Percentiles rank a stretch among this genome's conserved stretches.
phyloP scores from a whole-genome alignment of 2,797 vertebrate species.

The Psittacula derbiana region DNA sequence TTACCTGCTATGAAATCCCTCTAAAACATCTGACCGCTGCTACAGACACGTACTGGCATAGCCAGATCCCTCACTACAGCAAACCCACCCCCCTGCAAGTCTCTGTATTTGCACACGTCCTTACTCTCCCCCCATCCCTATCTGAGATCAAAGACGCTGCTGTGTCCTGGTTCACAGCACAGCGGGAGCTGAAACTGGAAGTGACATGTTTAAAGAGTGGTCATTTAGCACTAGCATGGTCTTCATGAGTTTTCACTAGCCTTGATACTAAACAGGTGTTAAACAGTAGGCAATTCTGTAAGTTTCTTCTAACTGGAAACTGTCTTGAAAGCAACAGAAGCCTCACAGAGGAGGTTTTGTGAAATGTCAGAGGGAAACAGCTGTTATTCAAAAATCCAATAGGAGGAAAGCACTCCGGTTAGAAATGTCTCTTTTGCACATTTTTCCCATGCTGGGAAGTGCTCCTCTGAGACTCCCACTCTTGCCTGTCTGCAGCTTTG shows the following conservation, averaged over 20 bases:
- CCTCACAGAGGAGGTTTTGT: constrained; percentile 21
- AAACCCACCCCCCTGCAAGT: not conserved
- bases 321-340: constrained; percentile 44
- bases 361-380: constrained; percentile 49
- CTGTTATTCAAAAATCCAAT: constrained; percentile 17
- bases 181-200: not conserved
- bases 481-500: not conserved
- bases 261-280: constrained; percentile 54
- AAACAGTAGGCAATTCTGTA: constrained; percentile 44
- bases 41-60: not conserved
- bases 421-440: not conserved
- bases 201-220: not conserved
- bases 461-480: not conserved
- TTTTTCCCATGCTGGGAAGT: not conserved
- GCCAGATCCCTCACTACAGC: not conserved
- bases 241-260: not conserved
- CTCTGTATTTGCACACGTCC: not conserved
- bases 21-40: not conserved
- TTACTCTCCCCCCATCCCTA: too few species aligned
- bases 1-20: not conserved
- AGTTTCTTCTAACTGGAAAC: constrained; percentile 14
- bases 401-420: not conserved
- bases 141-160: not conserved
- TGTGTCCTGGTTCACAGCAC: not conserved
- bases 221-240: not conserved